Conservation (phyloP, 2,113 vertebrate genomes). For the Ailuropoda melanoleuca region DNA sequence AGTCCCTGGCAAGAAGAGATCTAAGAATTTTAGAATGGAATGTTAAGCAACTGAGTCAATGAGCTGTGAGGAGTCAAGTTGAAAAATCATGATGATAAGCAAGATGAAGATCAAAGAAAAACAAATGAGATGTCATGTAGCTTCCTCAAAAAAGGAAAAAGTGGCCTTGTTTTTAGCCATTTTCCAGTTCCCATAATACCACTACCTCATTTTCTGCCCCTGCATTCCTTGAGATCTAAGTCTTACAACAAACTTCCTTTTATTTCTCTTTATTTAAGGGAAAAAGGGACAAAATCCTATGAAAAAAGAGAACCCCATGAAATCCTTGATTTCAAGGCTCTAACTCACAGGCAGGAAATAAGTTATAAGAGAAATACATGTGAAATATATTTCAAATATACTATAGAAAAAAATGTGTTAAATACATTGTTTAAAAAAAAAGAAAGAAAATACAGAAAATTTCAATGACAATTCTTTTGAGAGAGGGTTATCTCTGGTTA, state of each 20-base stretch:
- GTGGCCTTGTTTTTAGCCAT: not conserved
- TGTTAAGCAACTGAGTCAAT: not conserved
- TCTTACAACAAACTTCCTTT: not conserved
- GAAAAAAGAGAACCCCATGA: not conserved
- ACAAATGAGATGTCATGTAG: not conserved
- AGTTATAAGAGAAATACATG: not conserved
- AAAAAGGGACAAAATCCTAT: not conserved
- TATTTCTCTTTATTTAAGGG: not conserved
- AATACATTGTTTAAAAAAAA: not conserved
- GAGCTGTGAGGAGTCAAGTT: not conserved
- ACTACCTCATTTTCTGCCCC: not conserved
- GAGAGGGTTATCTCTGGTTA: not conserved
- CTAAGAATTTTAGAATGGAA: not conserved
- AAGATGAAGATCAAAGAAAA: not conserved
- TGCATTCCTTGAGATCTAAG: not conserved
- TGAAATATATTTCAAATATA: not conserved
- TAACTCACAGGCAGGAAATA: not conserved
- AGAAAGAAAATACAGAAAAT: not conserved
- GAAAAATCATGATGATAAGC: not conserved
- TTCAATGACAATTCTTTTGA: not conserved
- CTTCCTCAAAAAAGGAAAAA: not conserved
- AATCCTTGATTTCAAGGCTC: not conserved
- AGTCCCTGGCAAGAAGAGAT: not conserved
- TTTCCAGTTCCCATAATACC: not conserved
- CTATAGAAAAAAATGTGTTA: not conserved